phyloP scores from a whole-genome alignment of 2,113 vertebrate genomes.

The Paedocypris sp. region DNA sequence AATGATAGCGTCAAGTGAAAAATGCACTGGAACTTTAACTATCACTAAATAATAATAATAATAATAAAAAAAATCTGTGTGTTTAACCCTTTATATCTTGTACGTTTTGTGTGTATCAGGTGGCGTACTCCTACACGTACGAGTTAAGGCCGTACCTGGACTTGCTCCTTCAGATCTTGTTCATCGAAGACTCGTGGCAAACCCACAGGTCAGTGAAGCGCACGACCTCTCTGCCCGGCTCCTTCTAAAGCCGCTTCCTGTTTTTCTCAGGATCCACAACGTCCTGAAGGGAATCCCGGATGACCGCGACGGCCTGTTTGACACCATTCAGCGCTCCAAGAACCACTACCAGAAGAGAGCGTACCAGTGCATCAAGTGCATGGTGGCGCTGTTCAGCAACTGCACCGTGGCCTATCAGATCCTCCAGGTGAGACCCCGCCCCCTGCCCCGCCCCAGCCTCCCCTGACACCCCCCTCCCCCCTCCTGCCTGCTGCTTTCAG shows the following conservation, averaged over 20 bases:
- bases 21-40: too few relatives aligned
- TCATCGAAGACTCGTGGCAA: slow-evolving; percentile 98
- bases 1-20: too few relatives aligned
- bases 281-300: slow-evolving; percentile 97
- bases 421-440: slow-evolving; percentile 82
- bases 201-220: slow-evolving; percentile 79
- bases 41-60: too few relatives aligned
- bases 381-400: slow-evolving; percentile 98
- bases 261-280: slow-evolving; percentile 85
- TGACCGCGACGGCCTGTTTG: slow-evolving; percentile 93
- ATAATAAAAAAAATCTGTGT: not conserved
- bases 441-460: too few relatives aligned
- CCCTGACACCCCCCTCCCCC: too few relatives aligned
- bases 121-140: slow-evolving; percentile 96
- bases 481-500: slow-evolving; percentile 56
- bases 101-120: slow-evolving; percentile 52
- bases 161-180: slow-evolving; percentile 90
- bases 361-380: slow-evolving; percentile 98
- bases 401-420: slow-evolving; percentile 98
- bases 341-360: slow-evolving; percentile 99
- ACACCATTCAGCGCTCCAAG: slow-evolving; percentile 98
- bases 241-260: too few relatives aligned
- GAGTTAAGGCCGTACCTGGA: slow-evolving; percentile 97
- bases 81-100: not conserved
- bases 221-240: not conserved